Evolutionary conservation across 2,113 vertebrate species (phyloP).

Genomic region (Myiopsitta monachus): DNA sequence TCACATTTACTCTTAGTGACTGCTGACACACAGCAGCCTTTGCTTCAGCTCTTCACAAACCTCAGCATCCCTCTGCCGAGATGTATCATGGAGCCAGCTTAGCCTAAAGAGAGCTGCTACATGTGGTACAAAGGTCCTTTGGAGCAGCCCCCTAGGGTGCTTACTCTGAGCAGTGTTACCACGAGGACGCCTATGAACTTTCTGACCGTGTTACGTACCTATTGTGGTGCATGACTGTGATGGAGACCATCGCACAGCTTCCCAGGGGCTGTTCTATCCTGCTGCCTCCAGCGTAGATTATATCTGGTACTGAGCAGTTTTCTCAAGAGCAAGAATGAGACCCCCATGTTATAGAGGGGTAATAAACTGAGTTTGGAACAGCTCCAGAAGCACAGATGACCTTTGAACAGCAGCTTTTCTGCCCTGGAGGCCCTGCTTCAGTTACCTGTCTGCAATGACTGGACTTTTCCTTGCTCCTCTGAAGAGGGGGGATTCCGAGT

Average conservation of each 20-base stretch:
- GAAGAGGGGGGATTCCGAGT: neutral
- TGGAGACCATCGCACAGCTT: neutral
- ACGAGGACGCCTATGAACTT: neutral
- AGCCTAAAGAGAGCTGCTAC: neutral
- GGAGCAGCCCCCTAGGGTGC: neutral
- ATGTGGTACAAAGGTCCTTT: neutral
- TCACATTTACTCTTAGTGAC: neutral
- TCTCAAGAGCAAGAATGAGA: neutral
- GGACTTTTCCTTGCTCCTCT: neutral
- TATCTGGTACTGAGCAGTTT: neutral
- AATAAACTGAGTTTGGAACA: neutral
- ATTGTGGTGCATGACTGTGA: neutral
- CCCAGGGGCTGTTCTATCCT: neutral
- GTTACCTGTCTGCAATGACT: neutral
- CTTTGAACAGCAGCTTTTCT: neutral
- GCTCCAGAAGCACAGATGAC: neutral
- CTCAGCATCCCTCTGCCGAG: neutral
- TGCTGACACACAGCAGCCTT: neutral
- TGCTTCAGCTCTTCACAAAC: neutral
- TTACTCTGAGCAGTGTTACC: neutral
- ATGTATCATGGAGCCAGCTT: neutral
- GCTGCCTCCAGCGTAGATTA: fast-evolving
- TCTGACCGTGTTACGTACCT: neutral
- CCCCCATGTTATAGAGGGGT: fast-evolving
- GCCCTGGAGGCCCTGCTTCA: neutral